Evolutionary conservation across 2,888 invertebrate species (phyloP).

Genomic region (Drosophila mulleri): DNA sequence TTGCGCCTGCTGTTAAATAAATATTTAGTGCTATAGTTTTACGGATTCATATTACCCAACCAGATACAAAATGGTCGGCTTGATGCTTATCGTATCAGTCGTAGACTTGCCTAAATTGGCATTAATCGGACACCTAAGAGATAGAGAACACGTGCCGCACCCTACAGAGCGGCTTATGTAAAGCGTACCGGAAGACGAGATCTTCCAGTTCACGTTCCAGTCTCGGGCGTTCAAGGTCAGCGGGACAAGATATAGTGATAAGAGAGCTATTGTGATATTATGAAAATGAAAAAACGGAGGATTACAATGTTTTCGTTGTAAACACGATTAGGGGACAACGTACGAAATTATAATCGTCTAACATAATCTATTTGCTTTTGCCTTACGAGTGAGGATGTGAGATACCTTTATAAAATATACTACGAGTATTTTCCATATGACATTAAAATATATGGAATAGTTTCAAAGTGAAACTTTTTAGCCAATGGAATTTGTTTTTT

Average conservation of each 20-base stretch:
- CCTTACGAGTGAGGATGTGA: not conserved
- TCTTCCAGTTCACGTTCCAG: not conserved
- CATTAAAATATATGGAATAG: not conserved
- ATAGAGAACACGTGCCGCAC: conserved; percentile 34
- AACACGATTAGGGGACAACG: conserved; percentile 6
- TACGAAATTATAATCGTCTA: conserved; percentile 9
- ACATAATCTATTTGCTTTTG: conserved; percentile 4
- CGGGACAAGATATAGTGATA: conserved; percentile 20
- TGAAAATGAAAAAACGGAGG: conserved; percentile 14
- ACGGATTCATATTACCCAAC: conserved; percentile 20
- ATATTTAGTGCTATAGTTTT: not conserved
- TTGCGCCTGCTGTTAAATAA: not conserved
- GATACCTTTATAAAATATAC: not conserved
- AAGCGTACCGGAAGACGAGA: conserved; percentile 44
- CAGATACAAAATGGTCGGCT: conserved; percentile 15
- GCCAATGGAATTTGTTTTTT: not conserved
- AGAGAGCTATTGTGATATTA: conserved; percentile 14
- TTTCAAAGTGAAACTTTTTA: conserved; percentile 8
- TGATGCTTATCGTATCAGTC: conserved; percentile 33
- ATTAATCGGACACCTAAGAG: conserved; percentile 28
- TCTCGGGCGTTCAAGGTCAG: conserved; percentile 45
- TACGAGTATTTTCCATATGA: not conserved
- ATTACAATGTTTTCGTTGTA: conserved; percentile 16
- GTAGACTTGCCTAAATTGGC: conserved; percentile 15
- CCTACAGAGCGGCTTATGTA: conserved; percentile 36